A percentile compares a stretch with the other conserved stretches of the same genome.
Conservation (phyloP, 2,888 invertebrate species). For the Lasioglossum pauxillum region DNA sequence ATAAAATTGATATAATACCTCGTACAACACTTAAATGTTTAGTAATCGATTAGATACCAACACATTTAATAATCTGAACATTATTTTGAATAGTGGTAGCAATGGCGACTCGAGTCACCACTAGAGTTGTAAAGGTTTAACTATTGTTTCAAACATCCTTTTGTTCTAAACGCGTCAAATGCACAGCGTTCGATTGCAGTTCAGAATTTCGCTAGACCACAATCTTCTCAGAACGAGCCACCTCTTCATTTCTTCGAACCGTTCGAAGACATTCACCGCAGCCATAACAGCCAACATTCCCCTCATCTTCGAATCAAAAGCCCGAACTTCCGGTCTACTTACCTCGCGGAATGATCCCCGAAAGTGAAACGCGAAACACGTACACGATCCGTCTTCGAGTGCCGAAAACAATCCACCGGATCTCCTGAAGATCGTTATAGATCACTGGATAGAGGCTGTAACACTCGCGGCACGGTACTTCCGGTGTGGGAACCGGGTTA, state of each 20-base stretch:
- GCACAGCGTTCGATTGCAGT: too few relatives aligned
- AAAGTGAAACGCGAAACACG: conserved; percentile 23
- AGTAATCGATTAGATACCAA: too few relatives aligned
- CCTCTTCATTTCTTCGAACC: background rate
- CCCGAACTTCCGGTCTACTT: conserved; percentile 39
- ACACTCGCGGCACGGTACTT: background rate
- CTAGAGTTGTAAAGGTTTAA: background rate
- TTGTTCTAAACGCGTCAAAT: background rate
- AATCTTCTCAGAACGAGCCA: background rate
- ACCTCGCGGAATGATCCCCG: conserved; percentile 27
- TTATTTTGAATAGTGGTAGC: too few relatives aligned
- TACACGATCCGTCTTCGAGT: background rate
- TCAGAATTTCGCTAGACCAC: background rate
- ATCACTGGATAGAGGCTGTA: background rate
- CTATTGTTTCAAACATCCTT: background rate
- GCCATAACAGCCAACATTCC: background rate
- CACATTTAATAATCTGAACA: too few relatives aligned
- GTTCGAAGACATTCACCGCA: background rate
- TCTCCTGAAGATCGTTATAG: background rate
- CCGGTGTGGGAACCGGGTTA: background rate
- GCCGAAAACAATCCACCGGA: background rate
- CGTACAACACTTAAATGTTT: too few relatives aligned
- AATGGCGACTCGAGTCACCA: too few relatives aligned
- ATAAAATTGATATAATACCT: too few relatives aligned
- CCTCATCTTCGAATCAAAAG: conserved; percentile 8